Base-by-base conservation (phyloP, 2,797 vertebrate species). In the Betta splendens region DNA sequence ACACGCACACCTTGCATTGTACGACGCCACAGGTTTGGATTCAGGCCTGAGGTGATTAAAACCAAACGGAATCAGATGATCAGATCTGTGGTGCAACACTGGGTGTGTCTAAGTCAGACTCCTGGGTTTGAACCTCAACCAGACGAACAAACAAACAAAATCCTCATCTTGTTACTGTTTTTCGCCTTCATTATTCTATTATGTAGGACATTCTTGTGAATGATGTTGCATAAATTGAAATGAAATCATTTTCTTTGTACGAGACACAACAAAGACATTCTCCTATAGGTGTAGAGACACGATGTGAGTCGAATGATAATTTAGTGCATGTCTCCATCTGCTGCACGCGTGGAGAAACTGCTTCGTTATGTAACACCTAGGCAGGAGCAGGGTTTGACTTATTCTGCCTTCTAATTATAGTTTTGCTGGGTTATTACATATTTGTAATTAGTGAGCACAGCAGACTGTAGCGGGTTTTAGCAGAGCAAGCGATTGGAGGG, bases 221-320 rank as follows among this genome's bases (percentile, higher is more conserved):
- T 60, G 21, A 22, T 31, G 7, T 25, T 8, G 6, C 21, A 15
- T 5, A 51, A 50, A 42, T 4, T 20, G 16, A 1, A 25, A 71
- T 68, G 56, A 37, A 60, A 66, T 57, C 37, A 18, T 80, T 83
- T 79, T 81, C 71, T 74, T 73, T 64, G 54, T 46, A 44, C n/a
- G 70, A 73, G 71, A 80, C 60, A 81, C 48, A 85, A 89, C 87
- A 88, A 87, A 88, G 79, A 80, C 64, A 77, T 61, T n/a, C 48
- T 66, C 56, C 51, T 5, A 1, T 53, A 1, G 13, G 23, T 31
- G 33, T 46, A 8, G n/a, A 18, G 44, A 38, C 48, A 4, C 36
- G 53, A 47, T 37, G 58, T 62, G 46, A n/a, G n/a, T 3, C 38
- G 57, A 52, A 63, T 49, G 43, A 84, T 81, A 44, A 79, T 58